These are phyloP conservation scores for Girardinus metallicus DNA, from an alignment of 2,797 vertebrate species.

Conservation along the genomic window DNA sequence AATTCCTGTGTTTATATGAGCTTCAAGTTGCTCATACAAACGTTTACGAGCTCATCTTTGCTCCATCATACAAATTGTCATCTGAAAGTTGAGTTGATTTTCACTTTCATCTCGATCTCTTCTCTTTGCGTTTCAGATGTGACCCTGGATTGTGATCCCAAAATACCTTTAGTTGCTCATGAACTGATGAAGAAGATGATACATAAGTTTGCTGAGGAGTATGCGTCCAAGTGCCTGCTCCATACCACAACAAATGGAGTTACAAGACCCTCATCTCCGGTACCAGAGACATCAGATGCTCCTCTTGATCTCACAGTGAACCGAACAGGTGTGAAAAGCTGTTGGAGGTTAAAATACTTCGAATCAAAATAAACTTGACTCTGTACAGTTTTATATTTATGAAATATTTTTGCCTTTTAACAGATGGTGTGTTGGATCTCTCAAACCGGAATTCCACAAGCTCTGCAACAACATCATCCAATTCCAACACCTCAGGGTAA, in stretches of 20 bases:
- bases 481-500: constrained; percentile 92
- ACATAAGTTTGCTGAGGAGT: constrained; percentile 97
- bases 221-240: constrained; percentile 95
- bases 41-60: background rate
- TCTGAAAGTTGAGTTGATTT: background rate
- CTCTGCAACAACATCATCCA: constrained; percentile 80
- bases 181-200: constrained; percentile 99
- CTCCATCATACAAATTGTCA: background rate
- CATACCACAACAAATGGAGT: constrained; percentile 87
- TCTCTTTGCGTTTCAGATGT: constrained; percentile 83
- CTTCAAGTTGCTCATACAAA: background rate
- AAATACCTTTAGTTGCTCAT: constrained; percentile 96
- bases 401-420: constrained; percentile 48
- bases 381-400: background rate
- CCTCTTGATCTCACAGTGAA: constrained; percentile 97
- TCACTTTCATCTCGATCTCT: background rate
- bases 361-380: background rate
- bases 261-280: constrained; percentile 81
- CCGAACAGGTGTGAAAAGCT: constrained; percentile 84
- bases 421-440: constrained; percentile 97
- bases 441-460: constrained; percentile 89
- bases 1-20: background rate
- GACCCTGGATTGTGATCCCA: constrained; percentile 92
- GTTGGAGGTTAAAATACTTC: background rate
- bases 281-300: constrained; percentile 87